Evolutionary conservation across 2,113 vertebrate species (phyloP).

Genomic region (Fregata magnificens): DNA sequence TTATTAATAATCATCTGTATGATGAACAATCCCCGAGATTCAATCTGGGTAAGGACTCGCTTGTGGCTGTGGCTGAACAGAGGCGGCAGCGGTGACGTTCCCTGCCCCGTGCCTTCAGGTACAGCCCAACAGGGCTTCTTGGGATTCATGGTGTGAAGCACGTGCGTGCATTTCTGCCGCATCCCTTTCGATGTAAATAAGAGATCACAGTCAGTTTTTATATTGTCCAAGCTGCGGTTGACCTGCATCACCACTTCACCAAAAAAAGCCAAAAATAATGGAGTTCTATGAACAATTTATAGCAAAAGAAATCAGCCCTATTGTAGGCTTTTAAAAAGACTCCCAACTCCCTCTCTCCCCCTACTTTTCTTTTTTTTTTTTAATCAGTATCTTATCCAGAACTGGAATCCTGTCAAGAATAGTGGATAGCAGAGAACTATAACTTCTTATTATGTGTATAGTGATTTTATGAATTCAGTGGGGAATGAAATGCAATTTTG

Average conservation of each 20-base stretch:
- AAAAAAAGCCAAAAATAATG: slow-evolving; percentile 14
- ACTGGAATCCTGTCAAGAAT: slow-evolving; percentile 53
- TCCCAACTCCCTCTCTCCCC: background rate
- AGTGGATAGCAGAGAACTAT: slow-evolving; percentile 51
- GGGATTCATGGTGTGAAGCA: background rate
- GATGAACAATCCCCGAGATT: background rate
- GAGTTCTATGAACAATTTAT: background rate
- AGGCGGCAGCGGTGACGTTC: background rate
- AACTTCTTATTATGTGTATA: slow-evolving; percentile 66
- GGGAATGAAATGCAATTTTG: slow-evolving; percentile 95
- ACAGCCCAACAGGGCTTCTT: background rate
- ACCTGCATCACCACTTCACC: background rate
- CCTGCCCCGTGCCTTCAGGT: background rate
- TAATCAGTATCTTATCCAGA: slow-evolving; percentile 50
- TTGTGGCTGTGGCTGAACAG: background rate
- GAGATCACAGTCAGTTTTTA: background rate
- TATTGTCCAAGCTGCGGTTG: background rate
- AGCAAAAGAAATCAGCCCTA: slow-evolving; percentile 49
- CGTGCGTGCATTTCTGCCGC: fast-evolving
- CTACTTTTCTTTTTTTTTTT: background rate
- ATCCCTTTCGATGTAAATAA: background rate
- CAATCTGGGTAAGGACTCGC: fast-evolving
- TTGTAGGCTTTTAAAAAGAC: slow-evolving; percentile 30
- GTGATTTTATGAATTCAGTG: slow-evolving; percentile 81
- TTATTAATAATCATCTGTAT: background rate